Conservation (phyloP, 2,797 vertebrate genomes). For the Odontamblyopus rebecca region DNA sequence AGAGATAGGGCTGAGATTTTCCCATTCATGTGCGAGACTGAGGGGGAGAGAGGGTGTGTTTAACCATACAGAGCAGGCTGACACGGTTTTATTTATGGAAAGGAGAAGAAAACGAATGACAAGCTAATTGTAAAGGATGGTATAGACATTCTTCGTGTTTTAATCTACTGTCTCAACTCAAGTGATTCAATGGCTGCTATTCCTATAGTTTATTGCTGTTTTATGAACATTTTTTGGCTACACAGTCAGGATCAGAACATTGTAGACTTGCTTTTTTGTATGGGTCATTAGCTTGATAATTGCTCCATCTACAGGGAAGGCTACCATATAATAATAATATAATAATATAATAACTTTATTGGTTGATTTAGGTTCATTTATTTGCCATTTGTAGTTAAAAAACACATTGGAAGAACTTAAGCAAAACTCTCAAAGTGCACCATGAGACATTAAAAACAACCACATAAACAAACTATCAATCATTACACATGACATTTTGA, state of each 20-base stretch:
- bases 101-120: slow-evolving; percentile 23
- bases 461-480: too few species aligned
- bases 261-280: neutral
- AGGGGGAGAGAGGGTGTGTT: slow-evolving; percentile 73
- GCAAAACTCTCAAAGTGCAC: too few species aligned
- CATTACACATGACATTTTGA: too few species aligned
- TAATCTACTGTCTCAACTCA: neutral
- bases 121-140: slow-evolving; percentile 3
- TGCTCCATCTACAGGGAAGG: too few species aligned
- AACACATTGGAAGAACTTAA: too few species aligned
- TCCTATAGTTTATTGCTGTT: neutral
- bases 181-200: slow-evolving; percentile 6
- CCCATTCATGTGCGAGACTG: slow-evolving; percentile 83
- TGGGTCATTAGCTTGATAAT: neutral
- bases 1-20: slow-evolving; percentile 90
- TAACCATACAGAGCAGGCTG: slow-evolving; percentile 79
- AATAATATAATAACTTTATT: too few species aligned
- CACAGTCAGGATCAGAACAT: neutral
- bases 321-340: too few species aligned
- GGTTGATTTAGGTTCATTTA: too few species aligned
- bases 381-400: too few species aligned
- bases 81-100: slow-evolving; percentile 82
- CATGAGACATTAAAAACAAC: too few species aligned
- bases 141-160: slow-evolving; percentile 2
- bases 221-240: neutral